Evolutionary conservation across 2,797 vertebrate genomes (phyloP).

Genomic region (Champsocephalus gunnari): DNA sequence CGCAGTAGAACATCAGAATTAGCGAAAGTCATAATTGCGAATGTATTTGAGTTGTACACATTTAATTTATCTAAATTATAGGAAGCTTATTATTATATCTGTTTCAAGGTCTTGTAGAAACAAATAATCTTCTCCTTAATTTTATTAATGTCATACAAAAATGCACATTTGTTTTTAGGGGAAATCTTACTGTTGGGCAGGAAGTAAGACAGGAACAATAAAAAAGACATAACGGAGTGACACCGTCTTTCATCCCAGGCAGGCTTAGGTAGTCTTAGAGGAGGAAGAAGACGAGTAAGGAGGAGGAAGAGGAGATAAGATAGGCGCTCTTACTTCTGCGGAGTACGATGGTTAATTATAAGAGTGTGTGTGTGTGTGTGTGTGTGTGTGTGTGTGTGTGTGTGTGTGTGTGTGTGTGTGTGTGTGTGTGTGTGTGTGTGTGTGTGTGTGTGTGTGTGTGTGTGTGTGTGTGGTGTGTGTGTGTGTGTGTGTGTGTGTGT

Average conservation of each 20-base stretch:
- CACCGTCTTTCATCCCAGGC: constrained; percentile 57
- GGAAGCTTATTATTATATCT: neutral
- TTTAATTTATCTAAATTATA: neutral
- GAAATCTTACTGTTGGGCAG: neutral
- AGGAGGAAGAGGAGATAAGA: constrained; percentile 64
- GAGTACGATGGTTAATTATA: constrained; percentile 95
- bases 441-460: no score
- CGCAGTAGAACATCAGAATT: constrained; percentile 8
- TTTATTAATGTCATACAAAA: no score
- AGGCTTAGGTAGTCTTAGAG: constrained; percentile 49
- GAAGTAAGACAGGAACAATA: constrained; percentile 41
- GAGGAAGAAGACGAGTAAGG: constrained; percentile 56
- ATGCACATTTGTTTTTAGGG: neutral
- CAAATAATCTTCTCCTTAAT: no score
- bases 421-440: no score
- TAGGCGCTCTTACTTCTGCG: constrained; percentile 83
- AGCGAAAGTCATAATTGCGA: constrained; percentile 1
- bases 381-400: no score
- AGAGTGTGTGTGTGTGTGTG: constrained; percentile 46
- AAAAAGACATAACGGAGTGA: constrained; percentile 51
- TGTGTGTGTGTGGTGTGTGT: no score
- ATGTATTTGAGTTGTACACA: neutral
- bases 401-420: no score
- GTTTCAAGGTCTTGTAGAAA: neutral
- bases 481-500: no score